Conservation (phyloP, 2,113 vertebrate species). For the Percopsis transmontana region DNA sequence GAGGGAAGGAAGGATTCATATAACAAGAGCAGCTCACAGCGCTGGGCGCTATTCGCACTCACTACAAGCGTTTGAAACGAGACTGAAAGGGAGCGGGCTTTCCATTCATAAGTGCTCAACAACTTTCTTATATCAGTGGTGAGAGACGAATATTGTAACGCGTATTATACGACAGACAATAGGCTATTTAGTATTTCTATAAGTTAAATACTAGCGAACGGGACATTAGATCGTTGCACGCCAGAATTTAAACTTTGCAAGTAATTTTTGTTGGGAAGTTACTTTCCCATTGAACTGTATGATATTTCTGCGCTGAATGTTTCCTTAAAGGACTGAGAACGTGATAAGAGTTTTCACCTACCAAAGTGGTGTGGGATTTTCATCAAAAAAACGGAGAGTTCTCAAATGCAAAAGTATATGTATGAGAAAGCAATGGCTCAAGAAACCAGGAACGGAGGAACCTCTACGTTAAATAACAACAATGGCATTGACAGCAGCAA, state of each 20-base stretch:
- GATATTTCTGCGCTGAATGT: constrained; percentile 41
- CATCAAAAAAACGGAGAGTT: constrained; percentile 51
- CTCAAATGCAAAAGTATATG: constrained; percentile 92
- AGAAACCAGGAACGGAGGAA: constrained; percentile 94
- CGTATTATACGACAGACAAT: constrained; percentile 8
- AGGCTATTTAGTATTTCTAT: neutral
- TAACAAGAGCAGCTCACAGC: constrained; percentile 78
- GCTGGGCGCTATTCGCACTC: constrained; percentile 70
- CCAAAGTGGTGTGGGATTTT: constrained; percentile 62
- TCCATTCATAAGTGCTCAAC: constrained; percentile 51
- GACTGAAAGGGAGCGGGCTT: constrained; percentile 48
- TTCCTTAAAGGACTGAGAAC: constrained; percentile 34
- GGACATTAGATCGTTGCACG: constrained; percentile 25
- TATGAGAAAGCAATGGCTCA: constrained; percentile 97
- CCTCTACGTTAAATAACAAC: constrained; percentile 87
- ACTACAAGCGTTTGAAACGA: constrained; percentile 53
- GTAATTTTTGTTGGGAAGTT: constrained; percentile 34
- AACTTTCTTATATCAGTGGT: constrained; percentile 33
- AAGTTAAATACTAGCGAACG: constrained; percentile 15
- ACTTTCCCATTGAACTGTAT: constrained; percentile 30
- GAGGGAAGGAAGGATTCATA: constrained; percentile 76
- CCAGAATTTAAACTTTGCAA: constrained; percentile 36
- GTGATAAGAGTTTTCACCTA: constrained; percentile 32
- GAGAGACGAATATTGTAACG: constrained; percentile 5
- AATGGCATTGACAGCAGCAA: constrained; percentile 82